Conservation (phyloP, 2,797 vertebrate species). For the Cirrhinus molitorella region DNA sequence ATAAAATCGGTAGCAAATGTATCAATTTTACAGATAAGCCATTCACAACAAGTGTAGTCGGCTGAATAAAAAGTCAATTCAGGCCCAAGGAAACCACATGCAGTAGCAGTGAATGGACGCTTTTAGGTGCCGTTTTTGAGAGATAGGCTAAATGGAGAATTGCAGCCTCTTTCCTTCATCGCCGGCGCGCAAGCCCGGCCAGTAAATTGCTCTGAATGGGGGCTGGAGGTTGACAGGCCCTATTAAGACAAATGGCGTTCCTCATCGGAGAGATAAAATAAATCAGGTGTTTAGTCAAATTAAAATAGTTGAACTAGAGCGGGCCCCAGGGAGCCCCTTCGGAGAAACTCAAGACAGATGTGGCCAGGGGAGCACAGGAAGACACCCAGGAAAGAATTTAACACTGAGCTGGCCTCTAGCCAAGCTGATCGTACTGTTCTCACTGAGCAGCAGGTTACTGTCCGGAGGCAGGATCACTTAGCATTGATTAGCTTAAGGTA, state of each 20-base stretch:
- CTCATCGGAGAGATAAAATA: constrained; percentile 99
- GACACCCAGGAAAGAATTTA: constrained; percentile 88
- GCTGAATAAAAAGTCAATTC: constrained; percentile 98
- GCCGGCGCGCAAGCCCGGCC: constrained; percentile 83
- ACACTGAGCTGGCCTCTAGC: constrained; percentile 75
- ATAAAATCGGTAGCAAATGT: constrained; percentile 96
- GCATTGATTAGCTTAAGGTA: constrained; percentile 82
- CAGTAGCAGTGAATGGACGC: constrained; percentile 93
- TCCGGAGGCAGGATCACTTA: constrained; percentile 84
- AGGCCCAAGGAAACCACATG: constrained; percentile 88
- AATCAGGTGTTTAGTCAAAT: constrained; percentile 99
- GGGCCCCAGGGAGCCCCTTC: constrained; percentile 93
- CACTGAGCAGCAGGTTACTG: constrained; percentile 26
- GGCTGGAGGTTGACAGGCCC: constrained; percentile 96
- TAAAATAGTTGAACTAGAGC: constrained; percentile 99
- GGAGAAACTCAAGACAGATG: constrained; percentile 99
- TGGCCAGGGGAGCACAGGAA: constrained; percentile 90
- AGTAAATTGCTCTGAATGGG: constrained; percentile 97
- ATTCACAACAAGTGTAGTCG: constrained; percentile 95
- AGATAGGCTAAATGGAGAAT: constrained; percentile 93
- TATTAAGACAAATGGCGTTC: constrained; percentile 99
- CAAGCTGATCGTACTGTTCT: constrained; percentile 70
- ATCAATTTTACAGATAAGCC: constrained; percentile 98
- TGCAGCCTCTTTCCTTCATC: constrained; percentile 87
- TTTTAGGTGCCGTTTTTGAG: constrained; percentile 89